These are phyloP conservation scores for Bombycilla garrulus DNA, from an alignment of 2,113 vertebrate species.

Conservation along the genomic window DNA sequence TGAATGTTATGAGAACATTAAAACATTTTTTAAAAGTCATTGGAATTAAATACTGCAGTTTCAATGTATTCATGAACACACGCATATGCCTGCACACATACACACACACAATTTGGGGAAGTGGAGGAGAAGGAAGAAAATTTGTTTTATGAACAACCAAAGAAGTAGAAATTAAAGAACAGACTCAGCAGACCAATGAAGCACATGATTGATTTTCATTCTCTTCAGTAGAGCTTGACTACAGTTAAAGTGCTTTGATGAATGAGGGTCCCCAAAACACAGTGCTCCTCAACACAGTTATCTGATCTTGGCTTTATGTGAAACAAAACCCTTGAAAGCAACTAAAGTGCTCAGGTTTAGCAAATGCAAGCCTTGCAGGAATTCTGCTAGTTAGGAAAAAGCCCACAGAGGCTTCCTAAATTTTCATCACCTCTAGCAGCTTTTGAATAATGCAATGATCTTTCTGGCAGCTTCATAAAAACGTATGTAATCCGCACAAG, in stretches of 20 bases:
- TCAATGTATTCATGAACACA: background rate
- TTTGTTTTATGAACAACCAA: background rate
- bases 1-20: background rate
- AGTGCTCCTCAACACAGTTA: background rate
- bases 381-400: background rate
- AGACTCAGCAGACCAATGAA: background rate
- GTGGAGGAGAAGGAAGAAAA: background rate
- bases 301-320: background rate
- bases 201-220: background rate
- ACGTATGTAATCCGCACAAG: background rate
- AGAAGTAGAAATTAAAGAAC: background rate
- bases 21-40: background rate
- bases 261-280: background rate
- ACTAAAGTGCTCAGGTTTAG: background rate
- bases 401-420: background rate
- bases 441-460: slow-evolving; percentile 13
- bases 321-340: background rate
- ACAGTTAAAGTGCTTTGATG: background rate
- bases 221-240: background rate
- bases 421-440: slow-evolving; percentile 30
- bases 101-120: background rate
- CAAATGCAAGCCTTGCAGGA: background rate
- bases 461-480: slow-evolving; percentile 18
- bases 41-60: background rate
- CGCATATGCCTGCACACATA: rapidly evolving